These are phyloP conservation scores for Ranitomeya variabilis DNA, from an alignment of 2,113 vertebrate genomes.

Conservation along the genomic window DNA sequence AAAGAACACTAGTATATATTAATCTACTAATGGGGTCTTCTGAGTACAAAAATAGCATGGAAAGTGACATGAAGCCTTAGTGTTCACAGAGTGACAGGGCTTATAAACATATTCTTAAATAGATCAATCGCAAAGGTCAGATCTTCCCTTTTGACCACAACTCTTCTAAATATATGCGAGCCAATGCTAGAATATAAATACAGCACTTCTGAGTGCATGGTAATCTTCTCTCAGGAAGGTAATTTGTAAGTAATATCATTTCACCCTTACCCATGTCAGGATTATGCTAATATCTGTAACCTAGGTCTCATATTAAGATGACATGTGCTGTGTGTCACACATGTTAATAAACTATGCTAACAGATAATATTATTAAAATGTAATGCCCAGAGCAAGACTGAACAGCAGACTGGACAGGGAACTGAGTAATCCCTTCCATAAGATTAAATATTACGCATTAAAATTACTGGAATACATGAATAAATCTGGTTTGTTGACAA, in stretches of 20 bases:
- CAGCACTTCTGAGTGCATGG: neutral
- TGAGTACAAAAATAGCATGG: neutral
- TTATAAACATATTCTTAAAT: neutral
- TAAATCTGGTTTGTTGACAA: neutral
- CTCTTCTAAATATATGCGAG: neutral
- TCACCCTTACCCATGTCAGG: slow-evolving; percentile 2
- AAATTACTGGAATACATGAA: neutral
- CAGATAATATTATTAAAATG: slow-evolving; percentile 34
- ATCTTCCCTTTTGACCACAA: neutral
- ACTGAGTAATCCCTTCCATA: neutral
- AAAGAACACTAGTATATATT: neutral
- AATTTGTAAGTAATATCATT: slow-evolving; percentile 19
- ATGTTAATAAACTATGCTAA: slow-evolving; percentile 13
- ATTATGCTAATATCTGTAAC: slow-evolving; percentile 35
- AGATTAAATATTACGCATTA: slow-evolving; percentile 25
- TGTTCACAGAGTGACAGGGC: neutral
- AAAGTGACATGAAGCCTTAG: neutral
- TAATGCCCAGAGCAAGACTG: slow-evolving; percentile 8
- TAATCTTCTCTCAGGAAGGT: neutral
- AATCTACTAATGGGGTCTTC: neutral
- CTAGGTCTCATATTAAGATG: slow-evolving; percentile 8
- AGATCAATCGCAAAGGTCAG: neutral
- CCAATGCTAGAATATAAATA: neutral
- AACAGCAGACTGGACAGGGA: neutral
- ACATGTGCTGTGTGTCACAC: slow-evolving; percentile 3